These are phyloP conservation scores for Galerucella nymphaeae DNA, from an alignment of 2,888 invertebrate species.

Conservation along the genomic window DNA sequence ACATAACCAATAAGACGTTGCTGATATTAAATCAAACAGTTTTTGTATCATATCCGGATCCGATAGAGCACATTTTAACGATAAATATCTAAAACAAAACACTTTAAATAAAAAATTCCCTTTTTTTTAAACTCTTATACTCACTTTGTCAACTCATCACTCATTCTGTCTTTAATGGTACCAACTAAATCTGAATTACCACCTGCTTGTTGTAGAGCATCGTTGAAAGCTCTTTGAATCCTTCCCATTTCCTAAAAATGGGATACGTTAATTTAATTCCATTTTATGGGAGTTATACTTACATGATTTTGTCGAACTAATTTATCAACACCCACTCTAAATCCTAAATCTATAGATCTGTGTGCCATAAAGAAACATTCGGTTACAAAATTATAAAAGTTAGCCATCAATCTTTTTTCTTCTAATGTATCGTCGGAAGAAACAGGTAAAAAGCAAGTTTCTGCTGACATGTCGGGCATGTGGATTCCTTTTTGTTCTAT, in stretches of 20 bases:
- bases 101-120: too few species aligned
- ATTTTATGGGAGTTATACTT: conserved; percentile 33
- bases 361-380: conserved; percentile 94
- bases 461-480: conserved; percentile 75
- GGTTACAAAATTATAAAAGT: conserved; percentile 83
- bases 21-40: conserved; percentile 81
- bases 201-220: conserved; percentile 70
- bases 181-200: conserved; percentile 70
- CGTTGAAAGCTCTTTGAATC: conserved; percentile 79
- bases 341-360: conserved; percentile 83
- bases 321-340: conserved; percentile 76
- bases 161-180: conserved; percentile 71
- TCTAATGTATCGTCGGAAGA: conserved; percentile 69
- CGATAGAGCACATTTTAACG: conserved; percentile 79
- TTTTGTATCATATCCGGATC: conserved; percentile 79
- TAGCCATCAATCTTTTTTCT: conserved; percentile 67
- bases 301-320: conserved; percentile 73
- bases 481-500: conserved; percentile 74
- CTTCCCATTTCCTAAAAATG: conserved; percentile 72
- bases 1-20: conserved; percentile 86
- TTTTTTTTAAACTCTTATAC: too few species aligned
- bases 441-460: conserved; percentile 84
- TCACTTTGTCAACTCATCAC: conserved; percentile 75
- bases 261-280: not conserved
- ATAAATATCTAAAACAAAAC: conserved; percentile 71